Evolutionary conservation across 2,113 vertebrate genomes (phyloP).

Genomic region (human (Homo sapiens)): GRCh38 chr20:6170001-6170500

Average conservation of each 20-base stretch:
- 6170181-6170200: fast-evolving
- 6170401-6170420: too few relatives aligned
- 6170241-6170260: not conserved
- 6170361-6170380: too few relatives aligned
- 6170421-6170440: too few relatives aligned
- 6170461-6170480: too few relatives aligned
- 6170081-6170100: not conserved
- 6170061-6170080: not conserved
- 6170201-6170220: not conserved
- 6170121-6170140: not conserved
- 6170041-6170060: not conserved
- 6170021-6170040: not conserved
- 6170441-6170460: too few relatives aligned
- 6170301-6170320: not conserved
- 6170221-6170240: not conserved
- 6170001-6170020: not conserved
- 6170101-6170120: not conserved
- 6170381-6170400: too few relatives aligned
- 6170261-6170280: not conserved
- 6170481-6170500: too few relatives aligned
- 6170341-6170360: too few relatives aligned
- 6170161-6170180: not conserved
- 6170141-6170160: not conserved
- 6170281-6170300: not conserved
- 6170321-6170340: too few relatives aligned